Evolutionary conservation across 2,797 vertebrate species (phyloP), one percentile per base, ranked within the genome.

Genomic region (Falco berigora): DNA sequence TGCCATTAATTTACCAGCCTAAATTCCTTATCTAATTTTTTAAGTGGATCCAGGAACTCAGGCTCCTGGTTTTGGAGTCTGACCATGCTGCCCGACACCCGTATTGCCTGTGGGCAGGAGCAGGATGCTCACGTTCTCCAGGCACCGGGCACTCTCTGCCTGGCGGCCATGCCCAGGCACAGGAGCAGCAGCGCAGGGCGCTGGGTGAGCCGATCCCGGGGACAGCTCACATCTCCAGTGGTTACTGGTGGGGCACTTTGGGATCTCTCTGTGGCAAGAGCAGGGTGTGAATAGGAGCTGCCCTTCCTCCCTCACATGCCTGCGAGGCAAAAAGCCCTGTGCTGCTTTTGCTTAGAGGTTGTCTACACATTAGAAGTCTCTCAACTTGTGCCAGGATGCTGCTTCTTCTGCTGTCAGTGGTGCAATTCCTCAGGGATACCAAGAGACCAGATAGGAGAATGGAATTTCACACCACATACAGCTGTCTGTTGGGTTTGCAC

Each of bases 141-240:
- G 36, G 8, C 38, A 32, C 27, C 52, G 25, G 10, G 27, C 69
- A 30, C 17, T 1, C 40, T 32, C 46, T 24, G 58, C 73, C 49
- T 14, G 3, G 1, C 6, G 6, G 34, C 50, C 17, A 0, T 27
- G 42, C 15, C 62, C 52, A 2, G 3, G 15, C 14, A 7, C 32
- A 8, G 25, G 56, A 42, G 21, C 63, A 46, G 76, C 58, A 34
- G 78, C 46, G 19, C 1, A 0, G 32, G 42, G 30, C 55, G 18
- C 25, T 2, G 3, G 44, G 14, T 34, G 69, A 23, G 19, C 42
- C 12, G 62, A 10, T 36, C 12, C 0, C 8, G 28, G 40, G 32
- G 3, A 24, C 34, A n/a, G 34, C 56, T 82, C 36, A 13, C 15
- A 4, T 10, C 47, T 52, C 68, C 4, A 0, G 21, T 22, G 25